phyloP scores from a whole-genome alignment of 2,888 invertebrate species.

The Mesorhabditis spiculigera region DNA sequence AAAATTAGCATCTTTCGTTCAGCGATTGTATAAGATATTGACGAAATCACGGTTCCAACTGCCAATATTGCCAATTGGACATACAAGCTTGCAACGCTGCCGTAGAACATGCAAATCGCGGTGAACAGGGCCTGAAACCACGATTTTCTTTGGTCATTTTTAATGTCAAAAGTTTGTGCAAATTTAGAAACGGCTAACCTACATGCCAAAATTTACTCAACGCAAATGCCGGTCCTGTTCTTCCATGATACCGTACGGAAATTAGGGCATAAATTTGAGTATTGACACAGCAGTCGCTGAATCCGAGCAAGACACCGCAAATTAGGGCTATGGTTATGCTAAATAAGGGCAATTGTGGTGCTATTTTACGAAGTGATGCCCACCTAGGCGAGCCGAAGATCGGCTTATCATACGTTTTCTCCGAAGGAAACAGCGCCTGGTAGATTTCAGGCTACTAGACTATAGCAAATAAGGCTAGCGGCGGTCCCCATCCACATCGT shows the following conservation, averaged over 20 bases:
- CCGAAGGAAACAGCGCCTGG: neutral
- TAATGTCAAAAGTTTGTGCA: too few species aligned
- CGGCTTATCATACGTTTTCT: slow-evolving; percentile 5
- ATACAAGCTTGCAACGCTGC: neutral
- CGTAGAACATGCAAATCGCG: slow-evolving; percentile 2
- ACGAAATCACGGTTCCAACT: neutral
- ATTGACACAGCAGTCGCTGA: slow-evolving; percentile 4
- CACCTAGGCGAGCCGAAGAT: neutral
- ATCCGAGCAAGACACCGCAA: neutral
- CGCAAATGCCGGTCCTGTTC: neutral
- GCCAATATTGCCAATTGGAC: neutral
- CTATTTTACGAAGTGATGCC: neutral
- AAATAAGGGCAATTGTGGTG: neutral
- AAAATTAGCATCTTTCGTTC: slow-evolving; percentile 1
- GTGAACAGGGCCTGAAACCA: slow-evolving; percentile 4
- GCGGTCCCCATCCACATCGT: neutral
- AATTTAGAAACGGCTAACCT: neutral
- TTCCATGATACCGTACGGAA: neutral
- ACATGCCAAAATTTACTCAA: slow-evolving; percentile 5
- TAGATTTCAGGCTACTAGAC: neutral
- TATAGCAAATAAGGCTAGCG: neutral
- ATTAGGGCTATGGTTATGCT: neutral
- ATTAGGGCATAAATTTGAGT: slow-evolving; percentile 5
- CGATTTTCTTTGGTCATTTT: neutral
- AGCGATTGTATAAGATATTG: neutral